Base-by-base conservation (phyloP, 1,140 invertebrate genomes). In the Drosophila tropicalis region DNA sequence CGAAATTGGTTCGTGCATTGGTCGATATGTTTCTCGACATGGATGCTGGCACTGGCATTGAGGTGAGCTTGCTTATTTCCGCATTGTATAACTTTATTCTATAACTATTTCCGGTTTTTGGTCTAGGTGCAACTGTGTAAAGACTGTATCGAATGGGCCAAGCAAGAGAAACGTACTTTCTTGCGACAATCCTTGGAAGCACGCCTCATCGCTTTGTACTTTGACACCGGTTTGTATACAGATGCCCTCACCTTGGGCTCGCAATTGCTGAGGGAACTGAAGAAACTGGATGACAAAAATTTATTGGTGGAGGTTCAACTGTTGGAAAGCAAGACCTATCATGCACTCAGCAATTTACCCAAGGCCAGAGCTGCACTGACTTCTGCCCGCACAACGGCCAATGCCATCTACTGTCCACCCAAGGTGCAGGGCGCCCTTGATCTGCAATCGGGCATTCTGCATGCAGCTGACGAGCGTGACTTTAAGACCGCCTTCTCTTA, bases 401-500 rank as follows among this genome's bases (percentile, higher is more conserved):
- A 99, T 94, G 97, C 98, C 9, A 99, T 99, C 80, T 99, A 99
- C 92, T 99, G 98, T 93, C 98, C 98, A 71, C 99, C 99, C 0
- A 98, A 98, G 94, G 96, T 99, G 93, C 98, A 99, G 93, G 98
- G 98, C 13, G 96, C 98, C 15, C 93, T 99, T 13, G 99, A 99
- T 94, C 93, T 99, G 54, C 98, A 99, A 92, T 99, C 99, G 36
- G 99, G 98, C 65, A 99, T 99, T 77, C 93, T 99, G 17, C 99
- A 99, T 94, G 99, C 99, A 41, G 99, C 98, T 34, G 99, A 99
- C 93, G 99, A 99, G 92, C 96, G 97, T 90, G 99, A 99, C 91
- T 99, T 99, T 92, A 99, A 99, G 94, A 99, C 99, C 78, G 99
- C 99, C 40, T 99, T 99, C 93, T 99, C 99, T 41, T 99, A 99